phyloP scores from a whole-genome alignment of 2,113 vertebrate genomes.

The Bos javanicus region DNA sequence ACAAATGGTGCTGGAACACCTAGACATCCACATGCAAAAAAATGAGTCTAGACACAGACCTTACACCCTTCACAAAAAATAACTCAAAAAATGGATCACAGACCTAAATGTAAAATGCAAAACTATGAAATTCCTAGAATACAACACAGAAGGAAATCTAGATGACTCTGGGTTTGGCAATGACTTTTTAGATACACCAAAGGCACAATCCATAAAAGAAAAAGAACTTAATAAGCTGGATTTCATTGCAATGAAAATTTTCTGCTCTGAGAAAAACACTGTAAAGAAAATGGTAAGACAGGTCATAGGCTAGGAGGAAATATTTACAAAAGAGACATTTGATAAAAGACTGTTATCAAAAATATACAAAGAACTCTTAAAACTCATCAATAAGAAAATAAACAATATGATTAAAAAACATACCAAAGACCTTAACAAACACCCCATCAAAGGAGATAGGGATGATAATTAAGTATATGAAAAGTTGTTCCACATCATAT shows the following conservation, averaged over 20 bases:
- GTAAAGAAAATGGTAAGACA: background rate
- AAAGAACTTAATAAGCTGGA: background rate
- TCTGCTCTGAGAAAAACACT: background rate
- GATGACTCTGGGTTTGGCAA: background rate
- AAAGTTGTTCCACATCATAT: background rate
- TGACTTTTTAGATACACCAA: background rate
- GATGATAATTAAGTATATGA: background rate
- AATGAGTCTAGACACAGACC: background rate
- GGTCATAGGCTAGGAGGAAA: background rate
- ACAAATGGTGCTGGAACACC: background rate
- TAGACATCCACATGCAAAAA: background rate
- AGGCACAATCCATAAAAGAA: background rate
- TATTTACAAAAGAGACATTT: background rate
- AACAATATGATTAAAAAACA: background rate
- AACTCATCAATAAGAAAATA: background rate
- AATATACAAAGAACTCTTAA: background rate
- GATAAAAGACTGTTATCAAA: background rate
- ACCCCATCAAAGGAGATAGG: background rate
- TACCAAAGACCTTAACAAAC: background rate
- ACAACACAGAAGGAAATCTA: background rate
- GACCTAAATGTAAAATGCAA: background rate
- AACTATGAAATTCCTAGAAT: background rate
- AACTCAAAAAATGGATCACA: background rate
- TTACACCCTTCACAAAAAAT: background rate
- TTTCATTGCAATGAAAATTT: background rate